Conservation (phyloP, 2,113 vertebrate genomes). For the Dryoscopus gambensis region DNA sequence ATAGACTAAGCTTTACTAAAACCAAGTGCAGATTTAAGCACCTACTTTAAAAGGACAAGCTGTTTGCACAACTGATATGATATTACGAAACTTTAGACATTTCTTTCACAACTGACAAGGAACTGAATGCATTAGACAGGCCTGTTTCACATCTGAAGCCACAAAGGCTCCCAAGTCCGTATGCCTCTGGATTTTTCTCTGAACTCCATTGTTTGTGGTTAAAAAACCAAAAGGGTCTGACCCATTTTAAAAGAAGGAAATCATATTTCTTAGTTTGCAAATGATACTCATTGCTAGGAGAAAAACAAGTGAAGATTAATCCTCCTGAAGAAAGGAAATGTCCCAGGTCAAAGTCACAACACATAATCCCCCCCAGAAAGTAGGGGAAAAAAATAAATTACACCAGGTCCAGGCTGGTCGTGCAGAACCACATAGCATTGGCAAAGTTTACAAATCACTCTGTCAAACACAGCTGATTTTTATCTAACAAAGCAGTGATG, state of each 20-base stretch:
- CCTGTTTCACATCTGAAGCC: conserved; percentile 54
- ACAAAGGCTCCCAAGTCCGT: conserved; percentile 28
- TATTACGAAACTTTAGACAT: conserved; percentile 49
- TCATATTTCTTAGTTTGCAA: conserved; percentile 23
- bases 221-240: conserved; percentile 28
- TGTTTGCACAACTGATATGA: conserved; percentile 22
- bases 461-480: conserved; percentile 30
- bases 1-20: background rate
- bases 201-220: conserved; percentile 33
- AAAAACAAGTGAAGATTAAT: background rate
- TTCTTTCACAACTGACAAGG: conserved; percentile 52
- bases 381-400: background rate
- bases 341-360: conserved; percentile 15
- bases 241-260: conserved; percentile 56
- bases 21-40: background rate
- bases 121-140: conserved; percentile 22
- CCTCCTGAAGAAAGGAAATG: background rate
- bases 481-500: background rate
- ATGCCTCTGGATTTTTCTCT: conserved; percentile 34
- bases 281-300: background rate
- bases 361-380: background rate
- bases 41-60: conserved; percentile 28
- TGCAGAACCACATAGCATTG: background rate
- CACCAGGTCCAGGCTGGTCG: background rate
- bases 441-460: background rate